phyloP scores from a whole-genome alignment of 2,888 invertebrate genomes.

The Auanema freiburgensis region DNA sequence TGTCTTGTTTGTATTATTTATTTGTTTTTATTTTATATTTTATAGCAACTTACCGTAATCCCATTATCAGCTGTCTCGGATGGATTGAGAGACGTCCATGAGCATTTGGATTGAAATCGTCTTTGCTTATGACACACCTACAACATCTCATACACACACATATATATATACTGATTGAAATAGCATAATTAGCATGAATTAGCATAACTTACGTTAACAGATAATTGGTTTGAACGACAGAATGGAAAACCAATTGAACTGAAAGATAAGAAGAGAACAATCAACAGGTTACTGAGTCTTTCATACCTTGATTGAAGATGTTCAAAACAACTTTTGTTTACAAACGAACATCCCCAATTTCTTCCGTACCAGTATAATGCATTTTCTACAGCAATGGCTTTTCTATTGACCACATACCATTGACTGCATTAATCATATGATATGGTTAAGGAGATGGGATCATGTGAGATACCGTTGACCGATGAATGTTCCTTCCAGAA shows the following conservation, averaged over 20 bases:
- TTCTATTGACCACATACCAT: conserved; percentile 8
- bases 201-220: no score
- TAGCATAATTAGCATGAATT: no score
- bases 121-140: no score
- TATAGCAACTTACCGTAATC: no score
- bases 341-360: conserved; percentile 27
- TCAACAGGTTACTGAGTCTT: not conserved
- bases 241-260: not conserved
- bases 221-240: no score
- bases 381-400: conserved; percentile 9
- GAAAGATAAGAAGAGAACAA: not conserved
- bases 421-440: conserved; percentile 1
- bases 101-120: no score
- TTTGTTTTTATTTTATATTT: no score
- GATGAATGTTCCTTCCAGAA: conserved; percentile 9
- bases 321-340: conserved; percentile 39
- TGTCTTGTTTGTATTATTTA: no score
- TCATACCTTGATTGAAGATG: not conserved
- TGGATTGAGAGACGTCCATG: no score
- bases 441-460: not conserved
- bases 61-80: no score
- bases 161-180: no score
- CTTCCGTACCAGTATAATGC: conserved; percentile 12
- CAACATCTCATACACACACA: no score
- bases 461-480: not conserved